Percentiles rank a stretch among this genome's conserved stretches.
These are phyloP conservation scores for Pelosia muscerda DNA, from an alignment of 2,888 invertebrate species.

Conservation along the genomic window DNA sequence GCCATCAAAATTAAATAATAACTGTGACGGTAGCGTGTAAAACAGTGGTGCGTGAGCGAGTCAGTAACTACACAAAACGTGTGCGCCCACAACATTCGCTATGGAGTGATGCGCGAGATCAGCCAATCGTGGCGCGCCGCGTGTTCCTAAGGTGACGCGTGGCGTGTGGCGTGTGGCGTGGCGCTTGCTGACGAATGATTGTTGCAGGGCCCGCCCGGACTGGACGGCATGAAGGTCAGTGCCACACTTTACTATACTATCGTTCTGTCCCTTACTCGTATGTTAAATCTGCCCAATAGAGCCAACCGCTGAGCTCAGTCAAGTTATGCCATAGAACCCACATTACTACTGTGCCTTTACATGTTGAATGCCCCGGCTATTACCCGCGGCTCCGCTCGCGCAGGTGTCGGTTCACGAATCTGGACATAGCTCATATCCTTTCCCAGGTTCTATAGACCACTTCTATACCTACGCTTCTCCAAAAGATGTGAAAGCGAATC, in stretches of 20 bases:
- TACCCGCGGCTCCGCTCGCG: too few species aligned
- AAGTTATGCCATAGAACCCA: background rate
- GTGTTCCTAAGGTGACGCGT: background rate
- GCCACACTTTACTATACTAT: background rate
- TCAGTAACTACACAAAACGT: background rate
- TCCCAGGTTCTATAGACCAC: too few species aligned
- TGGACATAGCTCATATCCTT: too few species aligned
- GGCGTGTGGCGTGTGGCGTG: background rate
- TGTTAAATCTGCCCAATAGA: background rate
- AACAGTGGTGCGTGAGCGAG: background rate
- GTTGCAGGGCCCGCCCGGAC: constrained; percentile 95
- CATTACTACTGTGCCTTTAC: background rate
- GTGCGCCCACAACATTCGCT: background rate
- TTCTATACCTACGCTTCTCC: too few species aligned
- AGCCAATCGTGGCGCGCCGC: background rate
- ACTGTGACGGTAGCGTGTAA: background rate
- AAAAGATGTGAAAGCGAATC: too few species aligned
- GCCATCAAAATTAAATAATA: background rate
- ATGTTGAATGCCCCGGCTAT: too few species aligned
- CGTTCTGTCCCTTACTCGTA: background rate
- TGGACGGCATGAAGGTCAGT: constrained; percentile 98
- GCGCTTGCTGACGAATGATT: constrained; percentile 73
- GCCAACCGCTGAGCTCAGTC: background rate
- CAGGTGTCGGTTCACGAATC: too few species aligned
- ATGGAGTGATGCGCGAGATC: too few species aligned